Evolutionary conservation across 1,140 invertebrate genomes (phyloP).

Genomic region (Anthonomus grandis): DNA sequence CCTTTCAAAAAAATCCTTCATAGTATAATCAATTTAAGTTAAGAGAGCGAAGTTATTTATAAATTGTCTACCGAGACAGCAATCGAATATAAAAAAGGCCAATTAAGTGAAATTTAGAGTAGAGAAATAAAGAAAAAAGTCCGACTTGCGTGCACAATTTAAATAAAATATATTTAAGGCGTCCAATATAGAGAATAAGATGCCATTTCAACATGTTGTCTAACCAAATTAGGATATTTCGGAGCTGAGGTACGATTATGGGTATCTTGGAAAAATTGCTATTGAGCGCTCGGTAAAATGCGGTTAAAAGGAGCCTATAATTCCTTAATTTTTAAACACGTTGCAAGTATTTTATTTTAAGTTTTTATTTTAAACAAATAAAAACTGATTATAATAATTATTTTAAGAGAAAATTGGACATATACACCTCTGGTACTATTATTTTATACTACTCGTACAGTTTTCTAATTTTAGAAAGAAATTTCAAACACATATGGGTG

Average conservation of each 20-base stretch:
- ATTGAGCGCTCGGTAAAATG: no score
- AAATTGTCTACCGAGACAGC: slow-evolving; percentile 17
- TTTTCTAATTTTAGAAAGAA: no score
- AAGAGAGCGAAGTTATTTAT: background rate
- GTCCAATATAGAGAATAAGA: slow-evolving; percentile 32
- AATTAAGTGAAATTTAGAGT: slow-evolving; percentile 29
- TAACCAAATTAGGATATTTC: slow-evolving; percentile 43
- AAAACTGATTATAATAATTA: no score
- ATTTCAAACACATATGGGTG: no score
- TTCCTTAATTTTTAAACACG: no score
- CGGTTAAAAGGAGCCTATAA: no score
- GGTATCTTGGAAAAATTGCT: slow-evolving; percentile 7
- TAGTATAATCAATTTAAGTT: slow-evolving; percentile 4
- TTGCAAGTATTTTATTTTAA: no score
- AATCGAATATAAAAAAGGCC: slow-evolving; percentile 22
- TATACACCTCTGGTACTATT: no score
- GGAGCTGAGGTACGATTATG: slow-evolving; percentile 33
- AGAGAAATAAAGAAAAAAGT: slow-evolving; percentile 18
- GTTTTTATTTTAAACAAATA: no score
- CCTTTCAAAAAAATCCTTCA: no score
- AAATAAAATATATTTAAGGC: slow-evolving; percentile 32
- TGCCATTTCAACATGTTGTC: slow-evolving; percentile 39
- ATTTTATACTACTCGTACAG: no score
- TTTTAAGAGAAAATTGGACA: no score
- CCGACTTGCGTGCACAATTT: slow-evolving; percentile 25